Conservation (phyloP, 92 coral and sea anemone genomes). For the Scolanthus callimorphus region DNA sequence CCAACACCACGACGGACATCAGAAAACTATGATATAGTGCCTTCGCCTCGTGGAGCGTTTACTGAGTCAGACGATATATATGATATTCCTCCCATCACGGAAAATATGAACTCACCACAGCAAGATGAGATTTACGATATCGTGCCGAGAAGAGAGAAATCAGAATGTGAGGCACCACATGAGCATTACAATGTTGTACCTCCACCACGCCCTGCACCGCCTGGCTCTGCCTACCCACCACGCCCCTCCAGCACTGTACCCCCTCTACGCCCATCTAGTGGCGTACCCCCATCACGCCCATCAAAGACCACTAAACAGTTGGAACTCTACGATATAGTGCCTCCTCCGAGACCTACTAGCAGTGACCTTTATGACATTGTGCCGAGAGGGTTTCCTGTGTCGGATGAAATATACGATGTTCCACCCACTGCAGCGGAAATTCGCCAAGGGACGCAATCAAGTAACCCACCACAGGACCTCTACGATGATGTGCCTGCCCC, state of each 20-base stretch:
- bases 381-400: slow-evolving; percentile 8
- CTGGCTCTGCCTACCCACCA: background rate
- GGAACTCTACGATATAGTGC: slow-evolving; percentile 36
- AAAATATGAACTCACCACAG: no score
- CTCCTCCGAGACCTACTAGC: slow-evolving; percentile 19
- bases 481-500: slow-evolving; percentile 18
- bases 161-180: no score
- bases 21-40: slow-evolving; percentile 54
- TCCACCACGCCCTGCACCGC: background rate
- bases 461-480: background rate
- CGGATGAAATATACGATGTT: slow-evolving; percentile 16
- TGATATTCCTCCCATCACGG: slow-evolving; percentile 3
- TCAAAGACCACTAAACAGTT: slow-evolving; percentile 3
- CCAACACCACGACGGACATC: slow-evolving; percentile 59
- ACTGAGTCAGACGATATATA: background rate
- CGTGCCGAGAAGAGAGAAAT: background rate
- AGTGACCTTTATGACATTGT: slow-evolving; percentile 28
- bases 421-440: slow-evolving; percentile 7
- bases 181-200: background rate
- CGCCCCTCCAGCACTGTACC: background rate
- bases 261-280: slow-evolving; percentile 11
- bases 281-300: slow-evolving; percentile 39
- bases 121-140: background rate
- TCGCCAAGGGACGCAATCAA: background rate
- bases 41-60: slow-evolving; percentile 27